Base-by-base conservation (phyloP, 2,888 invertebrate genomes). In the Drosophila neotestacea region DNA sequence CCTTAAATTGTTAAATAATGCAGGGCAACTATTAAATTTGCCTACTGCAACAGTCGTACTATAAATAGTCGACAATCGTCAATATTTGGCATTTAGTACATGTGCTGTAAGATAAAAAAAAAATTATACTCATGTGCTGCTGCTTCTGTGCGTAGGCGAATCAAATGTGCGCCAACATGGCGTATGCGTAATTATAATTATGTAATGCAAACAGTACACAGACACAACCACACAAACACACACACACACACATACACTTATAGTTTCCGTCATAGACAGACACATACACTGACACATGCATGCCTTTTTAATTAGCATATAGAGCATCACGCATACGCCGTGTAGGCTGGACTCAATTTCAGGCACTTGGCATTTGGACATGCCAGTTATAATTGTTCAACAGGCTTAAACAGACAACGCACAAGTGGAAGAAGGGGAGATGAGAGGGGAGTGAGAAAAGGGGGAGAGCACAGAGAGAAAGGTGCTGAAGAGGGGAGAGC, bases 351-450 rank as follows among this genome's bases (percentile, higher is more conserved):
- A 83, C 83, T 83, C 83, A 82, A 83, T 83, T 83, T 83, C 83
- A 83, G 83, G 88, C 83, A 88, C 83, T 83, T 88, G 88, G 83
- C 88, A 88, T 88, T 88, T 83, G 88, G 83, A 88, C 86, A 82
- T 82, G 70, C 86, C 88, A 82, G 83, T 72, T 88, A 83, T 83
- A 83, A 83, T 83, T 88, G 83, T 88, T 83, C 83, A 83, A 83
- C 83, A 83, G 83, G 83, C 83, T 88, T 85, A 88, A 83, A 88
- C 88, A 85, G 77, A 82, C 73, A 81, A 73, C 73, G 78, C 60
- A 69, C 56, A 68, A 66, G 73, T 65, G 63, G 42, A 65, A 51
- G 22, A 46, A 39, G 39, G 10, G 7, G 13, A 36, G 50, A 27
- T 3, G 48, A 13, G 13, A 0, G 41, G 42, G 9, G n/a, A 32